Conservation (phyloP, 2,113 vertebrate species). For the Petrocephalus zakoni region DNA sequence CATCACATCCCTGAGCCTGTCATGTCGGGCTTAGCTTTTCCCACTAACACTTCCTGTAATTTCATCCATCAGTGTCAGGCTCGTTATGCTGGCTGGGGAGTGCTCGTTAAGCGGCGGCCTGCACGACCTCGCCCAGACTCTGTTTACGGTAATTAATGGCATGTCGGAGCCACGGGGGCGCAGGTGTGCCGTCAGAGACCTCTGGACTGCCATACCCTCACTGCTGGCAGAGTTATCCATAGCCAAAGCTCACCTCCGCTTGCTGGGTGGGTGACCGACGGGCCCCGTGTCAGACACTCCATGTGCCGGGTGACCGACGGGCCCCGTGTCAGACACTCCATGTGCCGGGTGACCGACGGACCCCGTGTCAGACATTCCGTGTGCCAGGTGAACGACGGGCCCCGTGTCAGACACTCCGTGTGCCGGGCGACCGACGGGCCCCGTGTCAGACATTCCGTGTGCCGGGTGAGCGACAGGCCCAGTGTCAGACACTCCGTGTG, state of each 20-base stretch:
- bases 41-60: not conserved
- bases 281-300: not conserved
- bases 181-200: not conserved
- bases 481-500: no score
- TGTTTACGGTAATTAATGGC: conserved; percentile 8
- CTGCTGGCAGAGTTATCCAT: not conserved
- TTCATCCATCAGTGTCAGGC: conserved; percentile 10
- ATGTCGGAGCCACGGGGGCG: not conserved
- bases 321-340: no score
- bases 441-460: no score
- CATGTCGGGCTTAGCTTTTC: conserved; percentile 1
- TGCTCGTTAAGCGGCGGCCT: not conserved
- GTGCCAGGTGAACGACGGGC: not conserved
- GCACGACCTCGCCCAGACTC: not conserved
- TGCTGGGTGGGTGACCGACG: not conserved
- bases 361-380: no score
- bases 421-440: not conserved
- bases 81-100: not conserved
- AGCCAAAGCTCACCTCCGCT: not conserved
- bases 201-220: not conserved
- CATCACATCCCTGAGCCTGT: not conserved
- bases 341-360: not conserved
- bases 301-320: not conserved
- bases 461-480: not conserved
- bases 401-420: no score